Evolutionary conservation across 1,140 invertebrate genomes (phyloP).

Genomic region (Calephelis nemesis): DNA sequence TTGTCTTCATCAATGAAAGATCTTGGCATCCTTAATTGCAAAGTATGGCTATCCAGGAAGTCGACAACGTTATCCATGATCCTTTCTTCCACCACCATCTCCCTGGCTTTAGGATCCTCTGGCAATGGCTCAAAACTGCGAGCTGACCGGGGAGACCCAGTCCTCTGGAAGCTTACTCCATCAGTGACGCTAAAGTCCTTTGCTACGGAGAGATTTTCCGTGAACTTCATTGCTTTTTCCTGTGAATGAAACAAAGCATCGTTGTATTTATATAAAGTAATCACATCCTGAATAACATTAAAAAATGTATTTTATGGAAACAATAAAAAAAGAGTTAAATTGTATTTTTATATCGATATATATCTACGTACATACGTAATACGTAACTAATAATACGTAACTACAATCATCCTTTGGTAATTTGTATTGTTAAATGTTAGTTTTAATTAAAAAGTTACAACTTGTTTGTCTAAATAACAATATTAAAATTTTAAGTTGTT

Average conservation of each 20-base stretch:
- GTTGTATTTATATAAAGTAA: neutral
- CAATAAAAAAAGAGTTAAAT: too few relatives aligned
- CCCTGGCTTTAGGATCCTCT: constrained; percentile 62
- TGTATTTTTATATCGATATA: too few relatives aligned
- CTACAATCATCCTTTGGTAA: too few relatives aligned
- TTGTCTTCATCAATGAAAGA: constrained; percentile 82
- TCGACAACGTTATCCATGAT: constrained; percentile 87
- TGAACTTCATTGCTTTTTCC: constrained; percentile 73
- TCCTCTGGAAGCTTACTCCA: constrained; percentile 58
- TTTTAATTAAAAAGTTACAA: too few relatives aligned
- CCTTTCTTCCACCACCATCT: constrained; percentile 72
- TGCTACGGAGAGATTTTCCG: constrained; percentile 62
- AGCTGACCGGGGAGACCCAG: constrained; percentile 62
- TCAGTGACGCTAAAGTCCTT: constrained; percentile 59
- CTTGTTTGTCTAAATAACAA: too few relatives aligned
- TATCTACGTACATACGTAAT: too few relatives aligned
- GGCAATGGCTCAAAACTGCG: constrained; percentile 64
- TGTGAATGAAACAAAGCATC: constrained; percentile 42
- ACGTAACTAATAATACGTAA: too few relatives aligned
- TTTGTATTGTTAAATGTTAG: too few relatives aligned
- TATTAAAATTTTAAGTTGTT: too few relatives aligned
- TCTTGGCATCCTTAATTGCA: constrained; percentile 88
- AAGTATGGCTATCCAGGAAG: constrained; percentile 87
- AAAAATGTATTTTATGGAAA: too few relatives aligned
- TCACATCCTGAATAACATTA: neutral